Conservation (phyloP, 1,140 invertebrate genomes). For the Drosophila nigromelanica region DNA sequence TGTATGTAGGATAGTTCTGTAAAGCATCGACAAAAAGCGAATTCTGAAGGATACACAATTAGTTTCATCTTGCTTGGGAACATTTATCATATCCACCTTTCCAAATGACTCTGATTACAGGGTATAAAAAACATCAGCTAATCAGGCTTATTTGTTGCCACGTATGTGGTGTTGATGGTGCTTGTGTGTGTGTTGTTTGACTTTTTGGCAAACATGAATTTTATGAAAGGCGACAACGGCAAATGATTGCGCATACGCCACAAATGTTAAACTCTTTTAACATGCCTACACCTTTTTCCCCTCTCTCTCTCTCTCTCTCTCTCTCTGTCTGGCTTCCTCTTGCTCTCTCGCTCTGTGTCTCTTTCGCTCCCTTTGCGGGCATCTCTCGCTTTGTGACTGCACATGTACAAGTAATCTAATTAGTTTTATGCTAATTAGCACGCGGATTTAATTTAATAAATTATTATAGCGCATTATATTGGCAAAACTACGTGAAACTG, state of each 20-base stretch:
- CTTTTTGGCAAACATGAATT: slow-evolving; percentile 76
- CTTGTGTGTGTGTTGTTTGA: slow-evolving; percentile 34
- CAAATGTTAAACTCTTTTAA: slow-evolving; percentile 39
- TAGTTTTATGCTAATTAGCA: slow-evolving; percentile 81
- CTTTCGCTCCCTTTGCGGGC: slow-evolving; percentile 10
- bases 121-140: slow-evolving; percentile 51
- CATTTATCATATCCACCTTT: neutral
- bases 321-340: neutral
- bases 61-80: no score
- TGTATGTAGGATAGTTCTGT: neutral
- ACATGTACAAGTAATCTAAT: slow-evolving; percentile 81
- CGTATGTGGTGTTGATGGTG: slow-evolving; percentile 4
- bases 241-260: slow-evolving; percentile 73
- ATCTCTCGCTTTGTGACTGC: slow-evolving; percentile 59
- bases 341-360: neutral
- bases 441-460: slow-evolving; percentile 80
- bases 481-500: slow-evolving; percentile 48
- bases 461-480: slow-evolving; percentile 77
- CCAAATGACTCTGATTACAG: neutral
- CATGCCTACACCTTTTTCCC: no score
- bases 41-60: no score
- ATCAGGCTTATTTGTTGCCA: slow-evolving; percentile 76
- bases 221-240: slow-evolving; percentile 71
- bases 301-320: slow-evolving; percentile 1
- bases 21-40: no score